These are phyloP conservation scores for Proisotoma minuta DNA, from an alignment of 2,888 invertebrate species.

Conservation along the genomic window DNA sequence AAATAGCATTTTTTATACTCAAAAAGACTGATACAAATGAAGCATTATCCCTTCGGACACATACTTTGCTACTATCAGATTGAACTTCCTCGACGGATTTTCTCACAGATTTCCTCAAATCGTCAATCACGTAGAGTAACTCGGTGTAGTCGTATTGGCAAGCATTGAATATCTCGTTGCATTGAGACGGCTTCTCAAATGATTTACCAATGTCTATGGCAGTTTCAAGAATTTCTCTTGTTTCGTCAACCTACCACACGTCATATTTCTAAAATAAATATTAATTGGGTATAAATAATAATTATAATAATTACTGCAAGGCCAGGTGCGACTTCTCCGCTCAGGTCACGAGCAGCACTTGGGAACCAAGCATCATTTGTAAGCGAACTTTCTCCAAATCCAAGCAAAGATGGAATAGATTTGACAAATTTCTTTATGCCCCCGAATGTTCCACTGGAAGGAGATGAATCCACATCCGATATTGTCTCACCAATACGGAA, in stretches of 20 bases:
- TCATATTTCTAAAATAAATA: not conserved
- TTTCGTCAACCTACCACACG: slow-evolving; percentile 24
- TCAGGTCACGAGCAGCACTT: not conserved
- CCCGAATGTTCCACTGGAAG: not conserved
- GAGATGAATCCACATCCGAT: not conserved
- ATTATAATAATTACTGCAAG: no score
- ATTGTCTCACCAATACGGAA: not conserved
- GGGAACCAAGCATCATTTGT: not conserved
- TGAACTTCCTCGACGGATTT: not conserved
- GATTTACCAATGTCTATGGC: slow-evolving; percentile 36
- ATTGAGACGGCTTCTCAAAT: slow-evolving; percentile 28
- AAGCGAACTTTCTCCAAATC: not conserved
- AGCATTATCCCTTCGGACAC: not conserved
- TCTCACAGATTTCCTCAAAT: slow-evolving; percentile 6
- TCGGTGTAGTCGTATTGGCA: slow-evolving; percentile 15
- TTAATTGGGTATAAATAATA: no score
- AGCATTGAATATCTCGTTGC: slow-evolving; percentile 32
- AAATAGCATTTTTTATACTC: not conserved
- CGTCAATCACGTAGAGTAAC: slow-evolving; percentile 18
- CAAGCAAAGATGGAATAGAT: no score
- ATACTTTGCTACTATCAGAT: not conserved
- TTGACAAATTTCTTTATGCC: no score
- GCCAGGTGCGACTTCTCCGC: not conserved
- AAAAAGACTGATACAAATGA: slow-evolving; percentile 13
- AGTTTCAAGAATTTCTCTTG: slow-evolving; percentile 30